These are phyloP conservation scores for Neopipo cinnamomea DNA, from an alignment of 2,113 vertebrate genomes.

Conservation along the genomic window DNA sequence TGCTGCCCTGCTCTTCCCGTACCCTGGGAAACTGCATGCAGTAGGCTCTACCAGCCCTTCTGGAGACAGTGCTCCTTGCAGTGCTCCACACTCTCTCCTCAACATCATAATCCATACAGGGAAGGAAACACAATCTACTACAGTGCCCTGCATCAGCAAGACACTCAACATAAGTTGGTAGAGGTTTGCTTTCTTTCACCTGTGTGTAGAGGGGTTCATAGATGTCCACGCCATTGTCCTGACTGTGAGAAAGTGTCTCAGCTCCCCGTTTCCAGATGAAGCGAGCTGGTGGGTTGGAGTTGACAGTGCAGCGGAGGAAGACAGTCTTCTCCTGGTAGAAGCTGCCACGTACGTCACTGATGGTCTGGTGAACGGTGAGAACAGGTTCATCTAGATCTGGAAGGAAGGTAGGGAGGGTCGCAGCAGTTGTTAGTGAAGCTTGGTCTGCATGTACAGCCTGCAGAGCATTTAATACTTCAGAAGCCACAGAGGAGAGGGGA, in stretches of 20 bases:
- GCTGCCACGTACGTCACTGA: slow-evolving; percentile 93
- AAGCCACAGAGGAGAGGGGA: background rate
- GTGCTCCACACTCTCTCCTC: background rate
- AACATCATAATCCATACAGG: background rate
- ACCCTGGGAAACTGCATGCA: background rate
- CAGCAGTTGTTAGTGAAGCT: slow-evolving; percentile 8
- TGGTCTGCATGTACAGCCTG: background rate
- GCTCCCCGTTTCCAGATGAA: slow-evolving; percentile 96
- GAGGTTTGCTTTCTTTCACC: slow-evolving; percentile 60
- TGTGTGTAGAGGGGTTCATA: slow-evolving; percentile 98
- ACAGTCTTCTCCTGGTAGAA: slow-evolving; percentile 99
- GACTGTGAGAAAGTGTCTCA: slow-evolving; percentile 88
- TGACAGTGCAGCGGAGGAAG: slow-evolving; percentile 95
- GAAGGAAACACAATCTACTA: background rate
- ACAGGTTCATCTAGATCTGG: slow-evolving; percentile 92
- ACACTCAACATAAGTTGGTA: background rate
- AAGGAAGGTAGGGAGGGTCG: slow-evolving; percentile 39
- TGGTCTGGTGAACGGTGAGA: slow-evolving; percentile 95
- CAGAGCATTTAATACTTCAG: background rate
- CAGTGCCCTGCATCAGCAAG: background rate
- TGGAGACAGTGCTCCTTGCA: background rate
- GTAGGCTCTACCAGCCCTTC: background rate
- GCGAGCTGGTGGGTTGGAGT: slow-evolving; percentile 95
- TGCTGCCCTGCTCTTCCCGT: background rate
- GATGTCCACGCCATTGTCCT: slow-evolving; percentile 97